Conservation (phyloP, 2,113 vertebrate genomes). For the Toxotes jaculatrix region DNA sequence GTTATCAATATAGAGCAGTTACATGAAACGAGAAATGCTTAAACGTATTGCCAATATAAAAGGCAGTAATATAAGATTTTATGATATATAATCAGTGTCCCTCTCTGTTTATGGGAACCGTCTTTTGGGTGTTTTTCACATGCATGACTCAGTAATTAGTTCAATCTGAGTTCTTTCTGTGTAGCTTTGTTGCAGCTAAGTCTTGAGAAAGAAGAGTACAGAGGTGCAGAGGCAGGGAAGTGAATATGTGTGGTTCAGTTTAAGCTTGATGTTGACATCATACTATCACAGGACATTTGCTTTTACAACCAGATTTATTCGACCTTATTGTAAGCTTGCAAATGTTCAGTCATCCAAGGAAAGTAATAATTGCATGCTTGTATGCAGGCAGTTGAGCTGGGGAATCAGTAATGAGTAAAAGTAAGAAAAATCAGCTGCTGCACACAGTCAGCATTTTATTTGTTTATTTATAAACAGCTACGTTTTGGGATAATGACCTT, state of each 20-base stretch:
- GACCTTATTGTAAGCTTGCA: neutral
- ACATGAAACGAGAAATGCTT: neutral
- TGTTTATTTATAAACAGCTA: no score
- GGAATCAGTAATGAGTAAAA: neutral
- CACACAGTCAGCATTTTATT: neutral
- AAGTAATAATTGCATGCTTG: neutral
- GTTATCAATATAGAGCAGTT: neutral
- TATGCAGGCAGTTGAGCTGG: neutral
- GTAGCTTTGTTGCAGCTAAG: conserved; percentile 19
- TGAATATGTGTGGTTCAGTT: conserved; percentile 17
- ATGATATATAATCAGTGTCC: conserved; percentile 28
- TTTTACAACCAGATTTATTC: neutral
- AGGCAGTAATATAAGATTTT: conserved; percentile 1
- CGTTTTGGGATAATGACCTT: neutral
- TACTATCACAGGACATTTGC: neutral
- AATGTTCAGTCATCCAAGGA: neutral
- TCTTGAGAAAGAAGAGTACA: conserved; percentile 11
- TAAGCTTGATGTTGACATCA: conserved; percentile 39
- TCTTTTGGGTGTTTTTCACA: neutral
- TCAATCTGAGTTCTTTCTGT: conserved; percentile 17
- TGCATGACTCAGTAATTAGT: conserved; percentile 39
- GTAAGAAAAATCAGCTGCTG: neutral
- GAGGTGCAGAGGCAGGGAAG: neutral
- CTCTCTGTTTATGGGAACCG: conserved; percentile 33
- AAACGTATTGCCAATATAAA: conserved; percentile 8